These are phyloP conservation scores for Gastrophryne carolinensis DNA, from an alignment of 2,797 vertebrate genomes.

Conservation along the genomic window DNA sequence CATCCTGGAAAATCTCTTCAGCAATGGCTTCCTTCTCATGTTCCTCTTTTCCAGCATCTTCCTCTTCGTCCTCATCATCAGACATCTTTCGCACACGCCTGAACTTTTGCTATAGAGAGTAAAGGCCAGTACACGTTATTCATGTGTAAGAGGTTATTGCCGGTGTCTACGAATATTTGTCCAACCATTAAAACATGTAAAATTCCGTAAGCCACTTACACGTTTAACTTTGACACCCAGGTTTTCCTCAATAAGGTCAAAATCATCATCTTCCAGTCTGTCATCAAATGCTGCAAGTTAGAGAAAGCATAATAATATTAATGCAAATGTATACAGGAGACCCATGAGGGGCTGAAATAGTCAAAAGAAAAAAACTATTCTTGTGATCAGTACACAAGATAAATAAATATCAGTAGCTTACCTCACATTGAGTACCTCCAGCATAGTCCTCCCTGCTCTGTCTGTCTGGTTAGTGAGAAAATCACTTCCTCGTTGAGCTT, in stretches of 20 bases:
- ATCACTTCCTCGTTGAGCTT: too few relatives aligned
- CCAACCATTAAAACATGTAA: background rate
- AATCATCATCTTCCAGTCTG: slow-evolving; percentile 95
- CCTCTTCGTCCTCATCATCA: slow-evolving; percentile 94
- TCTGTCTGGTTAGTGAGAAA: too few relatives aligned
- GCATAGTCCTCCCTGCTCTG: too few relatives aligned
- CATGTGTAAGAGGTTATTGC: background rate
- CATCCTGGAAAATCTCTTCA: slow-evolving; percentile 92
- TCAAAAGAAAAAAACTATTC: too few relatives aligned
- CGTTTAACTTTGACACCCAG: slow-evolving; percentile 98
- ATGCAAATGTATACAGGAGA: background rate
- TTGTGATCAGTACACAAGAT: too few relatives aligned
- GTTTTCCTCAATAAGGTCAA: slow-evolving; percentile 97
- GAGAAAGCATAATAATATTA: background rate
- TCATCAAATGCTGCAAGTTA: slow-evolving; percentile 83
- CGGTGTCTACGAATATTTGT: background rate
- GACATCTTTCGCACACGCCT: slow-evolving; percentile 93
- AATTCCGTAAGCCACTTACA: slow-evolving; percentile 69
- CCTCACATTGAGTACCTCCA: too few relatives aligned
- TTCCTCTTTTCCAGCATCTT: slow-evolving; percentile 77
- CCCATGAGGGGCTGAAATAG: too few relatives aligned
- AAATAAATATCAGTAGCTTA: too few relatives aligned
- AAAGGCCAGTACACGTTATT: background rate
- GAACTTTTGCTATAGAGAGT: slow-evolving; percentile 84
- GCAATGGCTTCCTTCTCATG: slow-evolving; percentile 92